A percentile compares a stretch with the other conserved stretches of the same genome.
Evolutionary conservation across 2,113 vertebrate genomes (phyloP).

Genomic region (Pomatostomus ruficeps): DNA sequence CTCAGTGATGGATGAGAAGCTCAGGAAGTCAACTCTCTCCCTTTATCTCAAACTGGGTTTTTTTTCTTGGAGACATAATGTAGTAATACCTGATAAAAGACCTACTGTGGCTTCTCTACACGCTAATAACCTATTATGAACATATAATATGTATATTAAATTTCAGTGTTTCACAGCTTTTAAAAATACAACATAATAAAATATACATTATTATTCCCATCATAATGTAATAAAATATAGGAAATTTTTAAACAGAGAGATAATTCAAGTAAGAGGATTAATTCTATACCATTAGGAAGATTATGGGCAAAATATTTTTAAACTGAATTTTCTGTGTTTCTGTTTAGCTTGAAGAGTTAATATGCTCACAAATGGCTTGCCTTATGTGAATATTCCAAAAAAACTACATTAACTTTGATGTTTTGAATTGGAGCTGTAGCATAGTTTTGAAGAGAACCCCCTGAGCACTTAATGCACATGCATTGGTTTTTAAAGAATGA

Average conservation of each 20-base stretch:
- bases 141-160: not conserved
- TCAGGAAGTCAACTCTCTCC: not conserved
- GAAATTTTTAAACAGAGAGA: not conserved
- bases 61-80: not conserved
- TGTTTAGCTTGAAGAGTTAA: not conserved
- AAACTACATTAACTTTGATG: not conserved
- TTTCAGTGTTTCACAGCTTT: not conserved
- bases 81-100: not conserved
- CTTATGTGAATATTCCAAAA: not conserved
- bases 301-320: not conserved
- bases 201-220: not conserved
- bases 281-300: not conserved
- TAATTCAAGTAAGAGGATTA: not conserved
- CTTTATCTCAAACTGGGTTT: not conserved
- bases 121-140: not conserved
- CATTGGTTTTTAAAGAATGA: not conserved
- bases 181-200: not conserved
- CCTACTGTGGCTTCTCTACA: not conserved
- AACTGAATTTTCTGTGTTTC: not conserved
- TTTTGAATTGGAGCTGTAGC: not conserved
- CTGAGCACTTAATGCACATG: not conserved
- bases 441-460: not conserved
- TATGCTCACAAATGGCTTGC: not conserved
- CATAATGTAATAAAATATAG: not conserved
- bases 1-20: not conserved